Conservation (phyloP, 2,888 invertebrate species). For the Noctua janthe region DNA sequence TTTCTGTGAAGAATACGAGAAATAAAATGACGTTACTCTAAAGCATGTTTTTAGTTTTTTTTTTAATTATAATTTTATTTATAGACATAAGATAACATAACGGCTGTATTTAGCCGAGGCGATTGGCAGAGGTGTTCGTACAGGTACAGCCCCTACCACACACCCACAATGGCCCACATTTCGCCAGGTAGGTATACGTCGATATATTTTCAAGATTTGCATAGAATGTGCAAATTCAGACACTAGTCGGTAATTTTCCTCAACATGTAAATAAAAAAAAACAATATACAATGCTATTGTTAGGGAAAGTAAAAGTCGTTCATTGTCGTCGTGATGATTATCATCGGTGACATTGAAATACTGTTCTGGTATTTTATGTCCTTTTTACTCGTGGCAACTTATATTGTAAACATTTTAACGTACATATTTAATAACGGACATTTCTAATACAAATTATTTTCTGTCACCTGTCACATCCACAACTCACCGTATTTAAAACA, state of each 20-base stretch:
- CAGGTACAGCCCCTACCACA: neutral
- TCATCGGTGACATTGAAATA: constrained; percentile 3
- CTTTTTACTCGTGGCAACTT: neutral
- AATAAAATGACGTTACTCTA: too few relatives aligned
- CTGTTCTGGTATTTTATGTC: neutral
- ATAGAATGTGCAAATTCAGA: neutral
- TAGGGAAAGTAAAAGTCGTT: constrained; percentile 4
- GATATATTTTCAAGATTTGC: neutral
- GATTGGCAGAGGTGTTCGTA: neutral
- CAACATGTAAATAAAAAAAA: neutral
- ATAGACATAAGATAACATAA: neutral
- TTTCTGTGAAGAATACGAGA: too few relatives aligned
- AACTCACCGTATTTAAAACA: neutral
- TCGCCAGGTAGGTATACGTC: neutral
- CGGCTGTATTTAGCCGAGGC: neutral
- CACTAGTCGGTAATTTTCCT: neutral
- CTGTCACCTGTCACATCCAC: neutral
- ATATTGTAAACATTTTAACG: neutral
- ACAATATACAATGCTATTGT: neutral
- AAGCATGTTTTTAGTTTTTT: too few relatives aligned
- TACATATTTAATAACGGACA: neutral
- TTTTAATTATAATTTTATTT: too few relatives aligned
- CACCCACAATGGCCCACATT: neutral
- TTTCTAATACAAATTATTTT: neutral
- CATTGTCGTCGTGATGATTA: constrained; percentile 6